phyloP scores from a whole-genome alignment of 2,888 invertebrate species.

The Xestobium rufovillosum region DNA sequence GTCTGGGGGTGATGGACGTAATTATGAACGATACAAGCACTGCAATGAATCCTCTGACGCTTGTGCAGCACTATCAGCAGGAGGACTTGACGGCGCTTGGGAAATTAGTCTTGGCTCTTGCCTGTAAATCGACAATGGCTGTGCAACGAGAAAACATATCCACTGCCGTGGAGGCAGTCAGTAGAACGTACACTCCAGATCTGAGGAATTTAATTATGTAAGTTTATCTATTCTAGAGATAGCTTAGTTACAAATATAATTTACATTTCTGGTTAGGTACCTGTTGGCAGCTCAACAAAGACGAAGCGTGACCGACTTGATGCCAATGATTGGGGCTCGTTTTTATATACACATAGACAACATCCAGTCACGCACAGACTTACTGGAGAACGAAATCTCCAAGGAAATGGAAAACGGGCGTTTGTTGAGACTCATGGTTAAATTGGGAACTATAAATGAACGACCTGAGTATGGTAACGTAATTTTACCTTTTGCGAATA shows the following conservation, averaged over 20 bases:
- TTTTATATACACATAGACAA: conserved; percentile 95
- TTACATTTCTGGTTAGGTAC: conserved; percentile 50
- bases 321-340: conserved; percentile 98
- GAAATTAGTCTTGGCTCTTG: conserved; percentile 81
- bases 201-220: conserved; percentile 91
- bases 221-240: conserved; percentile 37
- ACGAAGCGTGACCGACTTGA: conserved; percentile 87
- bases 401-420: conserved; percentile 94
- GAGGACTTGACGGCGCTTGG: conserved; percentile 91
- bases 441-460: conserved; percentile 91
- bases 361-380: conserved; percentile 78
- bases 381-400: conserved; percentile 81
- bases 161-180: conserved; percentile 81
- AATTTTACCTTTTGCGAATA: conserved; percentile 1
- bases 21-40: conserved; percentile 64
- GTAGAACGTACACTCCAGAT: conserved; percentile 87
- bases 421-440: conserved; percentile 81
- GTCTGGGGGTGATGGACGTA: conserved; percentile 74
- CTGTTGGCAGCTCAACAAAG: conserved; percentile 60
- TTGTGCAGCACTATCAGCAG: conserved; percentile 70
- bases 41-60: conserved; percentile 51
- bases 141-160: conserved; percentile 81
- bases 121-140: conserved; percentile 87
- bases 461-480: conserved; percentile 67
- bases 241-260: too few relatives aligned